A percentile compares a stretch with the other conserved stretches of the same genome.
phyloP scores from a whole-genome alignment of 2,888 invertebrate genomes.

The Acanthacorydalis orientalis region DNA sequence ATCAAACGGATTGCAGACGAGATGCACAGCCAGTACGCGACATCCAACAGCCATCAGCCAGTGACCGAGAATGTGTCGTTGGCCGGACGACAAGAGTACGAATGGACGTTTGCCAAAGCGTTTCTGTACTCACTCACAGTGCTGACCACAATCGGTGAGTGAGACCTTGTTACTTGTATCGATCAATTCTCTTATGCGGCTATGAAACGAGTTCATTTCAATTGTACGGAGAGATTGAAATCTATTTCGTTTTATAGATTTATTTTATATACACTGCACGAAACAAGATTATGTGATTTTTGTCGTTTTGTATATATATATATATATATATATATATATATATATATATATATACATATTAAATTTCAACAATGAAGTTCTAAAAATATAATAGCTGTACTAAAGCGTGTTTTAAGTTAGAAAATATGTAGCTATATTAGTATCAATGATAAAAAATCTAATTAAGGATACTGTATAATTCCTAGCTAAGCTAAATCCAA shows the following conservation, averaged over 20 bases:
- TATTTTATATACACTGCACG: too few species aligned
- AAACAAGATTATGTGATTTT: too few species aligned
- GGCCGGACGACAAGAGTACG: constrained; percentile 35
- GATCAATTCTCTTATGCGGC: neutral
- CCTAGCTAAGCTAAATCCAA: too few species aligned
- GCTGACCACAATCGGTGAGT: constrained; percentile 77
- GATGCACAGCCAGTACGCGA: constrained; percentile 29
- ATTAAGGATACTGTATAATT: too few species aligned
- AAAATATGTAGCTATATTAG: too few species aligned
- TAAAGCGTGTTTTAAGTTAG: too few species aligned
- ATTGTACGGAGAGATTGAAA: neutral
- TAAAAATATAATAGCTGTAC: too few species aligned
- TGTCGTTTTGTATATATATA: too few species aligned
- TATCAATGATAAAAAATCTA: too few species aligned
- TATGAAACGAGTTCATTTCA: neutral
- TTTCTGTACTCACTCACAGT: constrained; percentile 91
- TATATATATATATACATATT: too few species aligned
- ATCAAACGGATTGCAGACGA: constrained; percentile 65
- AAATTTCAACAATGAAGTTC: too few species aligned
- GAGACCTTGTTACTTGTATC: neutral
- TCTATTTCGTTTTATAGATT: neutral
- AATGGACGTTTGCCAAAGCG: constrained; percentile 79
- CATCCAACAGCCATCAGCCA: constrained; percentile 22
- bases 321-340: too few species aligned
- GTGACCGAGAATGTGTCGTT: constrained; percentile 25